Evolutionary conservation across 2,113 vertebrate genomes (phyloP), one percentile per base, ranked within the genome.

Genomic region (Oenanthe oenanthe): DNA sequence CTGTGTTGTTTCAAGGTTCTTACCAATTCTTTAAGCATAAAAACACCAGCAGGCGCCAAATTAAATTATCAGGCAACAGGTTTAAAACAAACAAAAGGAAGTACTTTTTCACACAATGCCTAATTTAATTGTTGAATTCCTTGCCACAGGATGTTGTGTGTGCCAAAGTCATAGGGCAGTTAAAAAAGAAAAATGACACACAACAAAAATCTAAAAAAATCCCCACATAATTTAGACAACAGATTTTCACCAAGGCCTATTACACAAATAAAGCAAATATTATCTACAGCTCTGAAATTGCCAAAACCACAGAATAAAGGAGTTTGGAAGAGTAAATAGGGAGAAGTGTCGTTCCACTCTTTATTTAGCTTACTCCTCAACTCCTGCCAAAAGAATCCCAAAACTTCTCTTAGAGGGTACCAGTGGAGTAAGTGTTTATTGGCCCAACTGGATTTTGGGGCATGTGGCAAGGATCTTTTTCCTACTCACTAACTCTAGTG

Each of bases 41-140:
- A 75, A 89, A 65, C 50, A 85, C 20, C 31, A 60, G 25, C 71
- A 94, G 63, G 28, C 0, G 0, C 67, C 88, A 95, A 93, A 88
- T 58, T 26, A 79, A 92, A 88, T 93, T 94, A 89, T 94, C 82
- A 90, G 63, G 74, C 85, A 92, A 57, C 66, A 88, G 57, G 90
- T 68, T 96, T 96, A 93, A 93, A 95, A 54, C 45, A 94, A 93
- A 92, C 71, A 85, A 94, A 88, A 92, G 88, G 85, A 95, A 94
- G 90, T 93, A 88, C 36, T 95, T 94, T 91, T 94, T 89, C 85
- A 89, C 81, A 89, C 74, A 72, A 65, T 65, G 45, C 20, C 34
- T 76, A 78, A 94, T 79, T 78, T 93, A 73, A 83, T 95, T 81
- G 63, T 62, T 66, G 47, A 88, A 67, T 89, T 92, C 58, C 70